A percentile compares a stretch with the other conserved stretches of the same genome.
These are phyloP conservation scores for Podargus strigoides DNA, from an alignment of 2,797 vertebrate species.

Conservation along the genomic window DNA sequence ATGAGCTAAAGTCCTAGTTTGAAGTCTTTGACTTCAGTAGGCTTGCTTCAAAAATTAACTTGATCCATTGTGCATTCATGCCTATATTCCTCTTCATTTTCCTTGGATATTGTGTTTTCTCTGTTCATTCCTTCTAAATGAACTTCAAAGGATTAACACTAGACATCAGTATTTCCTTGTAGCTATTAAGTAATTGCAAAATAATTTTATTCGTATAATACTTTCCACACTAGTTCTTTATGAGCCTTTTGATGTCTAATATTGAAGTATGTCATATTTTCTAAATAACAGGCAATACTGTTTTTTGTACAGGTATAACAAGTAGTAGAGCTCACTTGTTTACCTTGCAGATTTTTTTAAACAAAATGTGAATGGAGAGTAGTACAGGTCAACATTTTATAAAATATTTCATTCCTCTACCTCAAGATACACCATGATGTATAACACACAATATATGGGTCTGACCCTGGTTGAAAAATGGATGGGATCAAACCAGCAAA, in stretches of 20 bases:
- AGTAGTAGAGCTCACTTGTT: neutral
- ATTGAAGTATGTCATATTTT: neutral
- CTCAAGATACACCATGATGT: neutral
- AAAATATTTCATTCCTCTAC: neutral
- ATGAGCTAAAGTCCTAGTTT: neutral
- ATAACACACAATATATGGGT: neutral
- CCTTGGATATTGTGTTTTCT: neutral
- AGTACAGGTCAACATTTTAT: neutral
- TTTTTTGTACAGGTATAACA: neutral
- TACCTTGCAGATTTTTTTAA: neutral
- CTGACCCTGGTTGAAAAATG: neutral
- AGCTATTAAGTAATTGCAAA: slow-evolving; percentile 17
- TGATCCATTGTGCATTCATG: neutral
- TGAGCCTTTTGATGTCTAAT: neutral
- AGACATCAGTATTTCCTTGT: neutral
- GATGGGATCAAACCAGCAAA: neutral
- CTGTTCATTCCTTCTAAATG: neutral
- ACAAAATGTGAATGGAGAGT: neutral
- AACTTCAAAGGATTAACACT: slow-evolving; percentile 19
- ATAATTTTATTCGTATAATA: neutral
- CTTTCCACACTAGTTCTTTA: neutral
- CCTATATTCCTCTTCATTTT: neutral
- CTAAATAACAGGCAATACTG: neutral
- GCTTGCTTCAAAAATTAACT: neutral
- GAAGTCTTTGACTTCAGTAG: neutral